Conservation (phyloP, 2,113 vertebrate genomes). For the Amazona guildingii region DNA sequence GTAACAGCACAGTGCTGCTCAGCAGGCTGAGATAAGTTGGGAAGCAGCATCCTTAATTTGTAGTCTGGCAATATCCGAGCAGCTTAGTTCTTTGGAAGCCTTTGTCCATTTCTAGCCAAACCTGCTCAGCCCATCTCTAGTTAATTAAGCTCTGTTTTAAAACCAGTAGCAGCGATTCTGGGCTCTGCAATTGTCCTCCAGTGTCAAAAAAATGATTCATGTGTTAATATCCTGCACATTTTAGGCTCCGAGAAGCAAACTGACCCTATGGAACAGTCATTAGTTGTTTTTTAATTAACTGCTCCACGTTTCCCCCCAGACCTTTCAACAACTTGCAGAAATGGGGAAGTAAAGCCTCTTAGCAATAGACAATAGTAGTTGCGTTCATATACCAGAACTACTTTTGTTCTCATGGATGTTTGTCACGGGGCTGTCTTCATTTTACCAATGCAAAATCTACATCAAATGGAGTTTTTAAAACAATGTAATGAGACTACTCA, state of each 20-base stretch:
- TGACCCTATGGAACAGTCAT: constrained; percentile 56
- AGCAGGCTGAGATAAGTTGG: background rate
- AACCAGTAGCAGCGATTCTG: background rate
- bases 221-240: constrained; percentile 62
- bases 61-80: background rate
- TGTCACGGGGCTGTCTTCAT: constrained; percentile 20
- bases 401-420: constrained; percentile 29
- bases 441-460: constrained; percentile 20
- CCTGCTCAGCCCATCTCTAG: background rate
- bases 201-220: constrained; percentile 62
- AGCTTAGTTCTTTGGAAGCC: background rate
- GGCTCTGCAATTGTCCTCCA: constrained; percentile 12
- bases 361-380: background rate
- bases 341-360: background rate
- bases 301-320: background rate
- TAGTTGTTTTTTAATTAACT: constrained; percentile 69
- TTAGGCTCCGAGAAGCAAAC: constrained; percentile 38
- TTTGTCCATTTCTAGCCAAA: background rate
- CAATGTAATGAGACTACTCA: constrained; percentile 57
- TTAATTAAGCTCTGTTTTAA: constrained; percentile 49
- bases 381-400: background rate
- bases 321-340: constrained; percentile 28
- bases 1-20: background rate
- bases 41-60: background rate
- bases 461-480: constrained; percentile 58